Conservation (phyloP, 2,113 vertebrate genomes). For the Geococcyx californianus region DNA sequence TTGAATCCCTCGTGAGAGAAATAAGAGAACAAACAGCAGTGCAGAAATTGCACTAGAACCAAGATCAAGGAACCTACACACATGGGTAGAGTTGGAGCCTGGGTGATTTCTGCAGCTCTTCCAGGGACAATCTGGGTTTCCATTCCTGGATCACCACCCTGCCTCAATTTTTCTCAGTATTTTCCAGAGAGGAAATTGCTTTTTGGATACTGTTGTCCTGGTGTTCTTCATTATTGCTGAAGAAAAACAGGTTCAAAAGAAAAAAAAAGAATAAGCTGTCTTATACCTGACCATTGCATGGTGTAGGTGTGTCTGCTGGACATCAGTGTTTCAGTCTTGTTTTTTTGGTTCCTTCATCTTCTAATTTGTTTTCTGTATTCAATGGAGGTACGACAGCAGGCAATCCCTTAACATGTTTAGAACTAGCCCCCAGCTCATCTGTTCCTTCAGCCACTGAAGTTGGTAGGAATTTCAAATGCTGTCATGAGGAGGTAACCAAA, state of each 20-base stretch:
- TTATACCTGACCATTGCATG: background rate
- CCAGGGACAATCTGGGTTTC: background rate
- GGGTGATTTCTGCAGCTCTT: background rate
- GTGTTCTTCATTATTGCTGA: background rate
- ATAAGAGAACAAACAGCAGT: background rate
- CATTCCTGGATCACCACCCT: background rate
- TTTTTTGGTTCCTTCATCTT: background rate
- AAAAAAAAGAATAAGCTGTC: background rate
- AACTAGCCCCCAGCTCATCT: background rate
- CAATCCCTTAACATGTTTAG: background rate
- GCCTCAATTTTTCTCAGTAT: background rate
- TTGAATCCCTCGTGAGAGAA: background rate
- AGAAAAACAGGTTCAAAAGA: background rate
- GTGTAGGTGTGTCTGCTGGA: background rate
- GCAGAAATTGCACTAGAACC: background rate
- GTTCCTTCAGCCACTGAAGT: background rate
- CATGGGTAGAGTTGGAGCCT: background rate
- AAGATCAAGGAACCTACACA: fast-evolving
- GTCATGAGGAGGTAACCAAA: background rate
- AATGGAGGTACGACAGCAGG: background rate
- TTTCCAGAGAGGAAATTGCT: background rate
- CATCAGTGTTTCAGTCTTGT: background rate
- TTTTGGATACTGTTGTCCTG: background rate
- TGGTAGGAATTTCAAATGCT: background rate
- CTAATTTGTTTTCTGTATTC: background rate